Percentiles rank a stretch among this genome's conserved stretches.
Evolutionary conservation across 1,140 invertebrate species (phyloP).

Genomic region (Drosophila hydei): DNA sequence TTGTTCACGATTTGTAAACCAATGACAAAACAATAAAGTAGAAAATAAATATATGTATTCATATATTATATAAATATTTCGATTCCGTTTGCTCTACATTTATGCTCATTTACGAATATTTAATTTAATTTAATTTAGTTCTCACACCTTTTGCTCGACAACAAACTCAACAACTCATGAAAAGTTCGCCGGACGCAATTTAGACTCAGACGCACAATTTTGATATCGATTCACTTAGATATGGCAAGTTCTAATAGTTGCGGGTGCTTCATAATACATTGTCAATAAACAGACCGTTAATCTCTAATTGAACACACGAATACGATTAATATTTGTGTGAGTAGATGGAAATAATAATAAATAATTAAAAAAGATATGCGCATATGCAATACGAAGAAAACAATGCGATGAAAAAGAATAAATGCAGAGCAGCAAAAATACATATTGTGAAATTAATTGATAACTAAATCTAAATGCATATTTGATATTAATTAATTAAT

Average conservation of each 20-base stretch:
- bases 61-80: conserved; percentile 11
- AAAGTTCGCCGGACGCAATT: conserved; percentile 16
- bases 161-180: neutral
- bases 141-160: neutral
- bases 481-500: conserved; percentile 81
- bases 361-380: conserved; percentile 20
- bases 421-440: conserved; percentile 71
- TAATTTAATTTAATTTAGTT: conserved; percentile 10
- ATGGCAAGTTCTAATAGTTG: conserved; percentile 30
- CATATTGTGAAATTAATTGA: conserved; percentile 78
- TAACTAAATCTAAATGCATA: conserved; percentile 81
- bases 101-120: conserved; percentile 11
- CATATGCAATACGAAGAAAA: conserved; percentile 45
- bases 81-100: conserved; percentile 9
- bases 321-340: conserved; percentile 36
- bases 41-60: conserved; percentile 36
- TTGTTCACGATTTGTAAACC: conserved; percentile 43
- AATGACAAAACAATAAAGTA: conserved; percentile 45
- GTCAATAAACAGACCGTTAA: conserved; percentile 58
- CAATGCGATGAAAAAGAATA: conserved; percentile 23
- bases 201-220: conserved; percentile 41
- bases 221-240: conserved; percentile 21
- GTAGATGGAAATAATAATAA: conserved; percentile 31
- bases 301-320: conserved; percentile 44
- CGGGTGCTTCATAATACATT: conserved; percentile 49